A percentile compares a stretch with the other conserved stretches of the same genome.
Conservation (phyloP, 2,113 vertebrate genomes). For the Castor canadensis region DNA sequence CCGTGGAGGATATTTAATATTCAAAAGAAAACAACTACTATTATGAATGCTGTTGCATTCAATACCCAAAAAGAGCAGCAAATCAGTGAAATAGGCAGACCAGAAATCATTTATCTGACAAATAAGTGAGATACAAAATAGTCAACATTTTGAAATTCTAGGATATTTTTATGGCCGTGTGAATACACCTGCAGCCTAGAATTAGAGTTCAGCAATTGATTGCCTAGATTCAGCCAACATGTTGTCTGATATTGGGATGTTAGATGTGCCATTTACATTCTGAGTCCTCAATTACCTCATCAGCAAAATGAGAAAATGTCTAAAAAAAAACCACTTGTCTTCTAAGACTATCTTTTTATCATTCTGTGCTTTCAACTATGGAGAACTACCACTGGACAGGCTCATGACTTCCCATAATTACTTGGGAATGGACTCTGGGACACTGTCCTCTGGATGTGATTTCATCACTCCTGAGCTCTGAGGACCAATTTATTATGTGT, state of each 20-base stretch:
- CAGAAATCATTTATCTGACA: not conserved
- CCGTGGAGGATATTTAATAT: no score
- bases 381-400: not conserved
- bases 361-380: not conserved
- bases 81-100: no score
- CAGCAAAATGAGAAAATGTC: not conserved
- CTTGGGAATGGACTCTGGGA: accelerated
- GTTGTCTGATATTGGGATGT: not conserved
- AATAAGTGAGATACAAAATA: not conserved
- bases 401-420: accelerated
- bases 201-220: not conserved
- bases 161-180: not conserved
- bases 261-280: not conserved
- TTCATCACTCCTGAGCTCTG: not conserved
- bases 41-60: not conserved
- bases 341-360: not conserved
- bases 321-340: not conserved
- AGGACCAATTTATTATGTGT: not conserved
- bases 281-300: not conserved
- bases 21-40: not conserved
- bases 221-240: no score
- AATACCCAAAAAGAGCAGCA: not conserved
- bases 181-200: not conserved
- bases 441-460: accelerated
- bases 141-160: not conserved